Base-by-base conservation (phyloP, 1,140 invertebrate genomes). In the Bombyx mandarina region DNA sequence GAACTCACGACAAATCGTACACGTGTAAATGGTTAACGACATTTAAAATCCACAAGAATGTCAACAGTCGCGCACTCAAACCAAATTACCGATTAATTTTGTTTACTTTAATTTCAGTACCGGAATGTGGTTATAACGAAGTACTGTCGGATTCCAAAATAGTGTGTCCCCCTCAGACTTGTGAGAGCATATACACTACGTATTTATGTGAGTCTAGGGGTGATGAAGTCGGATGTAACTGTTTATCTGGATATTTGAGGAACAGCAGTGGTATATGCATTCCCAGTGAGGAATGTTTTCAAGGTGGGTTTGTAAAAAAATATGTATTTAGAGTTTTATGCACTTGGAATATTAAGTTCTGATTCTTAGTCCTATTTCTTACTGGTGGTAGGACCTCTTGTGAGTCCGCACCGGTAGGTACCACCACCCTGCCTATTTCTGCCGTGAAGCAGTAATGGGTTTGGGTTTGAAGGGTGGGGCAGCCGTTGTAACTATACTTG, bases 201-300 rank as follows among this genome's bases (percentile, higher is more conserved):
- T 8, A 43, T 57, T 52, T 9, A 7, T 10, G 7, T 68, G 69
- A 26, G 18, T 5, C 10, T 49, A 58, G 3, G 45, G 49, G 8
- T 43, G 46, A 7, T 42, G 54, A 61, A 9, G 60, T 66, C 35
- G 74, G 74, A 8, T 82, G 79, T 47, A 63, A 71, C n/a, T 82
- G 79, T 50, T 52, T 56, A 8, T 43, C 65, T 7, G 71, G 67
- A 7, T 71, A 71, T 54, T 50, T 77, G n/a, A 60, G 67, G 7
- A 60, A 60, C 35, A 26, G 35, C 5, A 56, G 55, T 12, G 58
- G 60, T 1, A 47, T 58, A 8, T 69, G 66, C 35, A 58, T 69
- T 43, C 57, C 57, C 2, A 63, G 51, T 26, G 57, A 60, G 9
- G 18, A 75, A 22, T 79, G 76, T 50, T 54, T 65, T 67, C 62